phyloP scores from a whole-genome alignment of 2,888 invertebrate species.

The Gasteruption jaculator region DNA sequence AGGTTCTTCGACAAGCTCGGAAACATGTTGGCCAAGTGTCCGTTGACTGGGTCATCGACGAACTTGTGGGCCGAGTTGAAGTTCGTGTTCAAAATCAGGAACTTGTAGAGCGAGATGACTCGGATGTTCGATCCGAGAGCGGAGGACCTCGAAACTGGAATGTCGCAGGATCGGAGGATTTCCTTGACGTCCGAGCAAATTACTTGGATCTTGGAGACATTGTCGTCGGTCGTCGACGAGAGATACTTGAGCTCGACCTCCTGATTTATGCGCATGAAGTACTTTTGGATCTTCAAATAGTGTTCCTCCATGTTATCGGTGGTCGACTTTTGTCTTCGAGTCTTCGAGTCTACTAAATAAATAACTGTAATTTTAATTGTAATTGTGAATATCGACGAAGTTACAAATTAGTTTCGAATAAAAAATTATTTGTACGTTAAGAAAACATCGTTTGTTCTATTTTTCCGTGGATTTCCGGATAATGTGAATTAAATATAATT shows the following conservation, averaged over 20 bases:
- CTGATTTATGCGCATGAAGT: constrained; percentile 27
- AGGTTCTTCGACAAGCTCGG: constrained; percentile 41
- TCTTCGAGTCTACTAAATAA: no score
- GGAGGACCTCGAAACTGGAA: not conserved
- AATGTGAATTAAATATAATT: not conserved
- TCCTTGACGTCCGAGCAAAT: constrained; percentile 24
- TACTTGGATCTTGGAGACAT: constrained; percentile 23
- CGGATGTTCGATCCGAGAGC: no score
- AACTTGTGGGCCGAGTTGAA: constrained; percentile 37
- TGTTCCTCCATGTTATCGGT: constrained; percentile 27
- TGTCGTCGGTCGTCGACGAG: constrained; percentile 32
- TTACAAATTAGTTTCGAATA: no score
- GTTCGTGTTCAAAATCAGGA: constrained; percentile 39
- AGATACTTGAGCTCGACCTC: constrained; percentile 30
- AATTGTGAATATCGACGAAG: no score
- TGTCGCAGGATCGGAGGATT: constrained; percentile 17
- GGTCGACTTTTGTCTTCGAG: no score
- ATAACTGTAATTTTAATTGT: not conserved
- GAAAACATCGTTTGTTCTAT: not conserved
- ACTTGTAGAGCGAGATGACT: no score
- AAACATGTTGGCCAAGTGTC: constrained; percentile 40
- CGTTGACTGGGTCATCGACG: constrained; percentile 34
- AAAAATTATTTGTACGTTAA: not conserved
- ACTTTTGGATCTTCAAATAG: constrained; percentile 25
- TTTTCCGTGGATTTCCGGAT: not conserved